These are phyloP conservation scores for Carassius gibelio DNA, from an alignment of 2,113 vertebrate species.

Conservation along the genomic window DNA sequence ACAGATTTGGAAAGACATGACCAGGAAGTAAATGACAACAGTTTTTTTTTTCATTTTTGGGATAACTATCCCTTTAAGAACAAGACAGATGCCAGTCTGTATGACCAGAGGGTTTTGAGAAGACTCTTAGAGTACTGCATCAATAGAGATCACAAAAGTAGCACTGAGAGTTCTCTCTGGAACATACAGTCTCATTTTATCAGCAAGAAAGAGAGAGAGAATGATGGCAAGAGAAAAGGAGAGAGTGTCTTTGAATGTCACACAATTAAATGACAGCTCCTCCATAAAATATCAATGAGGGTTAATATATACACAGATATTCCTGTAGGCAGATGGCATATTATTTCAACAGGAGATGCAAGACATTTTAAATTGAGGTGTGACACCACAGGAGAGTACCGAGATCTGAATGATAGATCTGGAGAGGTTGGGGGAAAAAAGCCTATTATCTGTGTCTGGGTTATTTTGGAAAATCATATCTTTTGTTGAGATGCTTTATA, in stretches of 20 bases:
- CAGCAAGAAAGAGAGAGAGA: neutral
- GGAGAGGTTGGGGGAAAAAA: no score
- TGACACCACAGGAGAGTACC: neutral
- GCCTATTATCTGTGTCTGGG: neutral
- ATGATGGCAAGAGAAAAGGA: neutral
- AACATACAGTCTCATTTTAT: constrained; percentile 33
- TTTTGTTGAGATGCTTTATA: neutral
- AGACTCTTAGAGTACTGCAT: constrained; percentile 33
- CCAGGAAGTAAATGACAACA: neutral
- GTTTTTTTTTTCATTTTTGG: neutral
- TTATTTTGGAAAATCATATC: neutral
- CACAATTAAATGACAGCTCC: constrained; percentile 1
- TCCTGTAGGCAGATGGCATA: neutral
- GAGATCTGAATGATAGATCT: neutral
- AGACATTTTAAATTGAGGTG: neutral
- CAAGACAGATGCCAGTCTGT: neutral
- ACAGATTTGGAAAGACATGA: neutral
- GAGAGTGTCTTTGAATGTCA: neutral
- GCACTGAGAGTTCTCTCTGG: constrained; percentile 36
- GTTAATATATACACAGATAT: neutral
- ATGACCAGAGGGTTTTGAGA: constrained; percentile 9
- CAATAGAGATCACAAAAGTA: constrained; percentile 21
- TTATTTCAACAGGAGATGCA: constrained; percentile 3
- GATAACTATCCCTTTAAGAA: neutral
- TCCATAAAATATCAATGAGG: neutral